These are phyloP conservation scores for Orthosia cruda DNA, from an alignment of 2,888 invertebrate species.

Conservation along the genomic window DNA sequence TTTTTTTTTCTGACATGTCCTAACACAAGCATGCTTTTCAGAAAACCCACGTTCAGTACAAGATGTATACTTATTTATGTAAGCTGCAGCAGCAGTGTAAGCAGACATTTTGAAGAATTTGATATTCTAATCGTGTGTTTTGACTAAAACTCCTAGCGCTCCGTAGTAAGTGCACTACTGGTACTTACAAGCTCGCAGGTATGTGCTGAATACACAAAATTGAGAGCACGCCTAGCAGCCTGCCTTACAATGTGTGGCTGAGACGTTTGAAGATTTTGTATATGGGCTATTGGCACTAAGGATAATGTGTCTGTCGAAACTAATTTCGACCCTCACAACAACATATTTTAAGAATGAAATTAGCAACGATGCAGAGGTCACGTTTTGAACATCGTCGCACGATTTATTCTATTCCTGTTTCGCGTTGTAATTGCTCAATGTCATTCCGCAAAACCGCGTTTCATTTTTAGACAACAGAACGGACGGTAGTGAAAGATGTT, in stretches of 20 bases:
- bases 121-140: slow-evolving; percentile 54
- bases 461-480: no score
- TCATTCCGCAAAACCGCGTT: no score
- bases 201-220: slow-evolving; percentile 51
- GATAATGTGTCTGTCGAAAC: no score
- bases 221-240: slow-evolving; percentile 1
- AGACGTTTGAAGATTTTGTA: neutral
- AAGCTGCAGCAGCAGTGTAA: neutral
- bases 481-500: no score
- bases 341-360: no score
- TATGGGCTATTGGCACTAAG: neutral
- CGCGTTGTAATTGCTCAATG: no score
- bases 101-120: slow-evolving; percentile 32
- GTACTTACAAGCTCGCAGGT: slow-evolving; percentile 34
- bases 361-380: no score
- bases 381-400: no score
- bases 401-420: no score
- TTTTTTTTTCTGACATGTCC: no score
- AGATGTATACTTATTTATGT: neutral
- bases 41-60: neutral
- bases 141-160: slow-evolving; percentile 50
- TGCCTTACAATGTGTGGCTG: slow-evolving; percentile 14
- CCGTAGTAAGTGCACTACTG: slow-evolving; percentile 38
- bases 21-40: no score
- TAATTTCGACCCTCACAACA: no score